These are phyloP conservation scores for Mirza zaza DNA, from an alignment of 2,113 vertebrate species.

Conservation along the genomic window DNA sequence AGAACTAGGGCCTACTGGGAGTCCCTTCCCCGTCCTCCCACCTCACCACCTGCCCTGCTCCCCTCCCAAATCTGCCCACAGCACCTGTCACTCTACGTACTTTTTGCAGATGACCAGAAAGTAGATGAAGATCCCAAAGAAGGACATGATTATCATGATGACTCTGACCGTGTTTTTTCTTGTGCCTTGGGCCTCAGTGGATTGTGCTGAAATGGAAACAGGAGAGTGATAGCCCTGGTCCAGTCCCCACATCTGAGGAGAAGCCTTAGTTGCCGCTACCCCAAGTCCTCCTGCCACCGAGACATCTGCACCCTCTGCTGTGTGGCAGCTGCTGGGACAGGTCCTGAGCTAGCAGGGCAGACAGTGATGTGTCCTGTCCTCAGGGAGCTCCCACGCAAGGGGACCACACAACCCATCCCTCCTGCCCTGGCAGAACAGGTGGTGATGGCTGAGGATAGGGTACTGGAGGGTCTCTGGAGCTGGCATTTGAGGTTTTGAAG, in stretches of 20 bases:
- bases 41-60: accelerated
- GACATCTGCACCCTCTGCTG: accelerated
- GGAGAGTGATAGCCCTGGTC: not conserved
- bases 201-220: not conserved
- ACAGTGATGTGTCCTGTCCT: not conserved
- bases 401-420: not conserved
- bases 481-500: accelerated
- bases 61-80: not conserved
- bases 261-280: not conserved
- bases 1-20: accelerated
- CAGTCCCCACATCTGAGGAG: not conserved
- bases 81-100: not conserved
- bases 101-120: accelerated
- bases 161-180: too few species aligned
- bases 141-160: too few species aligned
- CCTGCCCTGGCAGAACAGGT: not conserved
- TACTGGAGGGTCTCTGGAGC: not conserved
- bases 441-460: accelerated
- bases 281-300: not conserved
- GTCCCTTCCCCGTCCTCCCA: accelerated
- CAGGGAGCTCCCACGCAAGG: not conserved
- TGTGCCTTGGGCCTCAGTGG: accelerated
- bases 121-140: not conserved
- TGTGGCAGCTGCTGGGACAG: not conserved
- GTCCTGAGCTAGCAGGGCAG: accelerated